Evolutionary conservation across 2,113 vertebrate genomes (phyloP), one percentile per base, ranked within the genome.

Genomic region (Rhinichthys klamathensis): DNA sequence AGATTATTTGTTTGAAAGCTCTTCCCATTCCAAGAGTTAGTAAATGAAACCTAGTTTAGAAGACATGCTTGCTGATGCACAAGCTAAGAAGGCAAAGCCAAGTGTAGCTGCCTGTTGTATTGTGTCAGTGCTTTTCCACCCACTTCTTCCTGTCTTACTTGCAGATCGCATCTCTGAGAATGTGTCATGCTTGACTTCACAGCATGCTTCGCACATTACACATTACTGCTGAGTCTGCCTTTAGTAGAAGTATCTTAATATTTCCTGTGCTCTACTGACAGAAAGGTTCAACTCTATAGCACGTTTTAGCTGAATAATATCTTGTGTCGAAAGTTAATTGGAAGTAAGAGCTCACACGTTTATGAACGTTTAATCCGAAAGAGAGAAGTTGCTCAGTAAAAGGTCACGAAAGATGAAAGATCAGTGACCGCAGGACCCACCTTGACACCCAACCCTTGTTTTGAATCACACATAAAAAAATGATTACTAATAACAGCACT

Each of bases 61-160:
- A 61, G 35, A 35, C 4, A 30, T 25, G 51, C 81, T 27, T 25
- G 10, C 16, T 70, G 27, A 89, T 81, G 75, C n/a, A 78, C 58
- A 25, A 27, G 25, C n/a, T n/a, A 38, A 77, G 80, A 72, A 41
- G 18, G 16, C 56, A 41, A 73, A 85, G 84, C 12, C 16, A 46
- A 76, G 27, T 41, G 92, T 87, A 92, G 93, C 92, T 94, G 94
- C 93, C 94, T 94, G 94, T 94, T 95, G 94, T 93, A 95, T 95
- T 96, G 95, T 96, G 94, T 97, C 96, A 96, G 93, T 91, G 89
- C 89, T 63, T 84, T 84, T 84, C 85, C 87, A 51, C 89, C 89
- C 87, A 90, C 89, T 69, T 87, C 94, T 92, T 90, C 90, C 88
- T 86, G 87, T 85, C 87, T 85, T 82, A 74, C 83, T 80, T 82